Conservation (phyloP, 2,113 vertebrate species). For the Motacilla tschutschensis region DNA sequence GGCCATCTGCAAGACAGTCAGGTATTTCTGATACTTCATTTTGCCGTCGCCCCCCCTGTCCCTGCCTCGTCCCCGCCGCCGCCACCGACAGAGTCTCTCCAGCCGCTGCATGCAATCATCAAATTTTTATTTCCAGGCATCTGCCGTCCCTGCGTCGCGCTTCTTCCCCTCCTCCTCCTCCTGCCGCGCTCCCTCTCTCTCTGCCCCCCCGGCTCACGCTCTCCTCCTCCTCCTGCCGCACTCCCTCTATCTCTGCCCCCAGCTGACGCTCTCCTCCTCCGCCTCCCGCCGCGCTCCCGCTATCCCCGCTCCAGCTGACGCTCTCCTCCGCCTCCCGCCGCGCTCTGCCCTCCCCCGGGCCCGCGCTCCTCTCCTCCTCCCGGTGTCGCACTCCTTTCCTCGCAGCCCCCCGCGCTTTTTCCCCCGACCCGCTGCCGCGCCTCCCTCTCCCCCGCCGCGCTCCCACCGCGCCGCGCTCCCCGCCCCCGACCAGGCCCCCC, state of each 20-base stretch:
- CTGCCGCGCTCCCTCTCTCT: constrained; percentile 14
- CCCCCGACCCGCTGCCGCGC: constrained; percentile 15
- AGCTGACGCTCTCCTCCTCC: constrained; percentile 31
- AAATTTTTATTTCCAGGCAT: constrained; percentile 85
- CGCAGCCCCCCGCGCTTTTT: background rate
- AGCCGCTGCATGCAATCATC: constrained; percentile 91
- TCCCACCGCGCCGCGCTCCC: background rate
- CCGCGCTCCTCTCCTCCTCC: background rate
- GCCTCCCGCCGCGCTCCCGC: constrained; percentile 25
- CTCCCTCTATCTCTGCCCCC: constrained; percentile 20
- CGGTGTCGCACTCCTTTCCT: background rate
- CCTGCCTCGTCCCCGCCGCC: constrained; percentile 86
- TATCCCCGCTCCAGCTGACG: constrained; percentile 20
- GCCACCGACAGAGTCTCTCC: constrained; percentile 83
- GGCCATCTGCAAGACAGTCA: constrained; percentile 98
- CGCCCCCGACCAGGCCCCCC: background rate
- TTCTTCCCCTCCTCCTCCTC: constrained; percentile 57
- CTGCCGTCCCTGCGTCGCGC: constrained; percentile 82
- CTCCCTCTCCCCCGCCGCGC: background rate
- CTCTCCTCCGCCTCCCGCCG: constrained; percentile 37
- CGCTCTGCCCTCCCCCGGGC: constrained; percentile 9
- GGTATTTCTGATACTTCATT: constrained; percentile 99
- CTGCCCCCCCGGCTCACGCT: constrained; percentile 25
- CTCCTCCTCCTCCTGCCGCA: constrained; percentile 12
- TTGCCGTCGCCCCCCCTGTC: constrained; percentile 89